Evolutionary conservation across 2,797 vertebrate genomes (phyloP).

Genomic region (Falco berigora): DNA sequence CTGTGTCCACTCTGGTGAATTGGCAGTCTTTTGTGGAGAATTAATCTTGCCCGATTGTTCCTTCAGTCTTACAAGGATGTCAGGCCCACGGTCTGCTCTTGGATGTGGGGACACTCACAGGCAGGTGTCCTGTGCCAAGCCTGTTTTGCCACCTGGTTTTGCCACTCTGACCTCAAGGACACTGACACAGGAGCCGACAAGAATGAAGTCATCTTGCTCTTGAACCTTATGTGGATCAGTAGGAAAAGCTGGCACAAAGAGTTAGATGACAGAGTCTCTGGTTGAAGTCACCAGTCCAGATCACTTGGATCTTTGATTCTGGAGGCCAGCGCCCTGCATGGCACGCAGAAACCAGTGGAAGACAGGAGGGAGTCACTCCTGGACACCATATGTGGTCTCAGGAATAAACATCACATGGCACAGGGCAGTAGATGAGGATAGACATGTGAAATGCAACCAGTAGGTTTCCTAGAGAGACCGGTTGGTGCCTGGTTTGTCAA

Average conservation of each 20-base stretch:
- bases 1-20: neutral
- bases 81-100: neutral
- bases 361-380: neutral
- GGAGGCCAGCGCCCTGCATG: neutral
- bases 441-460: neutral
- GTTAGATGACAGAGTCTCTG: neutral
- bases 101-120: neutral
- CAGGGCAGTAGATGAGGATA: neutral
- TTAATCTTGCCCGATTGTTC: neutral
- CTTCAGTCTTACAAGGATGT: neutral
- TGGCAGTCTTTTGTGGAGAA: neutral
- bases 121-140: neutral
- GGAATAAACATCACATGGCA: neutral
- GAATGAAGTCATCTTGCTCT: neutral
- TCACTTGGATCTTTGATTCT: neutral
- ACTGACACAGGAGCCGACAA: neutral
- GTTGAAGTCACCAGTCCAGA: neutral
- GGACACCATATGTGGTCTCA: neutral
- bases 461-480: neutral
- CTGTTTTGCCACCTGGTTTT: neutral
- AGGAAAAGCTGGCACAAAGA: neutral
- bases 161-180: neutral
- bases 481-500: neutral
- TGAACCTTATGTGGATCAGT: neutral
- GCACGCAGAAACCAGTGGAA: neutral